phyloP scores from a whole-genome alignment of 2,797 vertebrate genomes.

The Enteromius thamalakanensis region DNA sequence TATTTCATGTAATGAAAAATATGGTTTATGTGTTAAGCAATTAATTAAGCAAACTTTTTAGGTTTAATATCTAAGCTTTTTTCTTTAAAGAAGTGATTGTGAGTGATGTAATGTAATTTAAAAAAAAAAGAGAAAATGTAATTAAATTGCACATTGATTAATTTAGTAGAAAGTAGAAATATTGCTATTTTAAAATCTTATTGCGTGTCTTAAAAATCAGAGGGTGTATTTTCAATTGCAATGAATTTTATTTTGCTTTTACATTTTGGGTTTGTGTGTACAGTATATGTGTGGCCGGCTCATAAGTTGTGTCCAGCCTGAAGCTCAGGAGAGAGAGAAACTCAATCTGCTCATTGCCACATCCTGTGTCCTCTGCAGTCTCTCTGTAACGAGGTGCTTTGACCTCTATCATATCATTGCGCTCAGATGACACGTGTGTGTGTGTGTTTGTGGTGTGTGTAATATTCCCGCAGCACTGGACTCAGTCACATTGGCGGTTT shows the following conservation, averaged over 20 bases:
- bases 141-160: neutral
- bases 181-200: neutral
- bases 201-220: neutral
- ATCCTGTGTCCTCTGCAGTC: slow-evolving; percentile 72
- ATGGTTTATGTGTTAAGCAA: neutral
- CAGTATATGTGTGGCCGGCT: slow-evolving; percentile 24
- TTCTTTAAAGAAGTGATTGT: neutral
- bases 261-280: slow-evolving; percentile 31
- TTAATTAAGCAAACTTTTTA: neutral
- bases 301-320: slow-evolving; percentile 55
- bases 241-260: neutral
- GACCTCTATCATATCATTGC: slow-evolving; percentile 77
- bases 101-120: neutral
- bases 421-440: slow-evolving; percentile 59
- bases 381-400: slow-evolving; percentile 75
- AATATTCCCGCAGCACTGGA: slow-evolving; percentile 24
- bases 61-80: neutral
- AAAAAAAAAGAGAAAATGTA: neutral
- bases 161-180: neutral
- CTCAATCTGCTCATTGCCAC: slow-evolving; percentile 74
- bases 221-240: neutral
- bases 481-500: slow-evolving; percentile 40
- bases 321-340: slow-evolving; percentile 75
- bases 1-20: neutral
- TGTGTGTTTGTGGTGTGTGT: slow-evolving; percentile 47